These are phyloP conservation scores for Vimba vimba DNA, from an alignment of 2,113 vertebrate genomes.

Conservation along the genomic window DNA sequence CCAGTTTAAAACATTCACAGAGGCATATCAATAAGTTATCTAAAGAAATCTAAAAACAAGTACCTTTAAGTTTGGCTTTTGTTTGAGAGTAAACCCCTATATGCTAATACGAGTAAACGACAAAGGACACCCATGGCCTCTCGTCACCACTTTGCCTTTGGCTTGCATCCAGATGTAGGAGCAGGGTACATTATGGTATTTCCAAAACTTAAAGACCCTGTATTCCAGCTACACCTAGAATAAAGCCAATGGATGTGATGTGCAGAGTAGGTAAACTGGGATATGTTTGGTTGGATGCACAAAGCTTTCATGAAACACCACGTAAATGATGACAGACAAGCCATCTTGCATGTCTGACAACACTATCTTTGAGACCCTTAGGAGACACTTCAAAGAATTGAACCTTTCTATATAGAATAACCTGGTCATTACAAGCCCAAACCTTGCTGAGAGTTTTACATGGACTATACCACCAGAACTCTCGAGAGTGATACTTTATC, in stretches of 20 bases:
- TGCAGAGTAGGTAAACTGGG: conserved; percentile 47
- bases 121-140: conserved; percentile 43
- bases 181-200: not conserved
- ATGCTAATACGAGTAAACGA: conserved; percentile 56
- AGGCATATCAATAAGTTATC: conserved; percentile 76
- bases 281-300: conserved; percentile 59
- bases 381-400: conserved; percentile 45
- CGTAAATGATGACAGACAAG: conserved; percentile 37
- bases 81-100: conserved; percentile 56
- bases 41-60: conserved; percentile 81
- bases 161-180: conserved; percentile 29
- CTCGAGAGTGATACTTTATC: not conserved
- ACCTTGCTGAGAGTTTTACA: conserved; percentile 2
- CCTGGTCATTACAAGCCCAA: conserved; percentile 26
- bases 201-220: conserved; percentile 24
- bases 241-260: conserved; percentile 15
- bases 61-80: conserved; percentile 81
- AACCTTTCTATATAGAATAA: conserved; percentile 24
- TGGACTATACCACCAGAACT: conserved; percentile 34
- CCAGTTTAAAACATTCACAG: conserved; percentile 85
- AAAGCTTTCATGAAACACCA: conserved; percentile 59
- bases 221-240: conserved; percentile 25
- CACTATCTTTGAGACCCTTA: conserved; percentile 43
- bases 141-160: conserved; percentile 27
- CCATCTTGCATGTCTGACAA: conserved; percentile 37